Percentiles rank a stretch among this genome's conserved stretches.
Conservation (phyloP, 2,888 invertebrate genomes). For the Platycnemis pennipes region DNA sequence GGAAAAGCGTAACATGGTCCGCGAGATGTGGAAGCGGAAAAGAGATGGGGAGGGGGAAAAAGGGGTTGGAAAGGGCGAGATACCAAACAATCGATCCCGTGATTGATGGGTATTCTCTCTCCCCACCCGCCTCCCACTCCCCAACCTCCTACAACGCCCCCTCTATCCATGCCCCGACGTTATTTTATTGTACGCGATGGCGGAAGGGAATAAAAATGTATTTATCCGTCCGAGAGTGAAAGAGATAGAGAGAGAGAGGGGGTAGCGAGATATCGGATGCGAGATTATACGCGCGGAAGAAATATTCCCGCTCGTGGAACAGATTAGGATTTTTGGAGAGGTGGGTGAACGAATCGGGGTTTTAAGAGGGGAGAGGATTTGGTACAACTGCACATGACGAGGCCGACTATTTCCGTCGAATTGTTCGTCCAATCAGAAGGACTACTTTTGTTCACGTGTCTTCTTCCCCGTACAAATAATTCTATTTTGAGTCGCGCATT, state of each 20-base stretch:
- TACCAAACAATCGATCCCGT: conserved; percentile 5
- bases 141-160: background rate
- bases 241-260: background rate
- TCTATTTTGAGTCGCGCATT: too few species aligned
- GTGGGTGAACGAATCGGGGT: too few species aligned
- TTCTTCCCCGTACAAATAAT: too few species aligned
- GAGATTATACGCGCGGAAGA: background rate
- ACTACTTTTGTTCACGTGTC: too few species aligned
- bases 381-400: too few species aligned
- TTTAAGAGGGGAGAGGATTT: too few species aligned
- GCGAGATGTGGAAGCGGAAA: too few species aligned
- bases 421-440: too few species aligned
- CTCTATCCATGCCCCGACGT: background rate
- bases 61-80: background rate
- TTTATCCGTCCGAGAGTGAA: background rate
- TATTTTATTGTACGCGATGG: background rate
- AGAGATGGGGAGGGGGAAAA: too few species aligned
- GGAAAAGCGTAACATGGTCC: too few species aligned
- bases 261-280: background rate
- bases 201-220: conserved; percentile 4
- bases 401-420: too few species aligned
- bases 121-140: background rate
- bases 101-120: background rate
- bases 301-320: conserved; percentile 7
- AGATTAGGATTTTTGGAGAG: too few species aligned